phyloP scores from a whole-genome alignment of 2,888 invertebrate species.

The Torymus tubicola region DNA sequence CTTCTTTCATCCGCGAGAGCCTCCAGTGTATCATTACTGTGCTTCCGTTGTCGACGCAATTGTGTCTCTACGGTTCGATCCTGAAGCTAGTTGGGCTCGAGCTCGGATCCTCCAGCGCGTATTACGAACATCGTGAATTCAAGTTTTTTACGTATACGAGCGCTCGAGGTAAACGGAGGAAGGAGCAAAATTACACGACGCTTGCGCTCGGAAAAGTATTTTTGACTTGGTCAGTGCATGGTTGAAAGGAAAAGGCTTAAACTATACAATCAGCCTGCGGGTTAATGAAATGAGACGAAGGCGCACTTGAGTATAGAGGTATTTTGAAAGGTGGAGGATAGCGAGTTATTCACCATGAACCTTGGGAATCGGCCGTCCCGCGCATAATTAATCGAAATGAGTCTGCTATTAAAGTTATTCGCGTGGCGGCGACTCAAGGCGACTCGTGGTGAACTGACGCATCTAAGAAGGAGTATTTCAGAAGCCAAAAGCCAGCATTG shows the following conservation, averaged over 20 bases:
- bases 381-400: slow-evolving; percentile 15
- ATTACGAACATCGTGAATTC: no score
- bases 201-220: no score
- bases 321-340: no score
- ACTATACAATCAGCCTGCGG: no score
- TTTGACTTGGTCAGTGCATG: no score
- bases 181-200: no score
- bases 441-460: neutral
- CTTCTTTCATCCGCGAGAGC: slow-evolving; percentile 11
- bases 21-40: slow-evolving; percentile 21
- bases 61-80: slow-evolving; percentile 40
- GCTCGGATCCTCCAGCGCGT: no score
- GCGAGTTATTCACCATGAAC: neutral
- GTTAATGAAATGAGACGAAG: no score
- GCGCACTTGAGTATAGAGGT: no score
- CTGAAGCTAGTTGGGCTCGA: slow-evolving; percentile 6
- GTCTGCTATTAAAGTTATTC: slow-evolving; percentile 7
- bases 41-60: slow-evolving; percentile 32
- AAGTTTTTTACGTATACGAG: no score
- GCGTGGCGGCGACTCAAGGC: neutral
- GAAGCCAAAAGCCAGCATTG: neutral
- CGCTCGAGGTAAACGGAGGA: no score
- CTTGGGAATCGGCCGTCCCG: neutral
- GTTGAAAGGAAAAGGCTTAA: no score
- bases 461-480: neutral